Evolutionary conservation across 1,140 invertebrate genomes (phyloP), one percentile per base, ranked within the genome.

Genomic region (Rhopalosiphum padi): DNA sequence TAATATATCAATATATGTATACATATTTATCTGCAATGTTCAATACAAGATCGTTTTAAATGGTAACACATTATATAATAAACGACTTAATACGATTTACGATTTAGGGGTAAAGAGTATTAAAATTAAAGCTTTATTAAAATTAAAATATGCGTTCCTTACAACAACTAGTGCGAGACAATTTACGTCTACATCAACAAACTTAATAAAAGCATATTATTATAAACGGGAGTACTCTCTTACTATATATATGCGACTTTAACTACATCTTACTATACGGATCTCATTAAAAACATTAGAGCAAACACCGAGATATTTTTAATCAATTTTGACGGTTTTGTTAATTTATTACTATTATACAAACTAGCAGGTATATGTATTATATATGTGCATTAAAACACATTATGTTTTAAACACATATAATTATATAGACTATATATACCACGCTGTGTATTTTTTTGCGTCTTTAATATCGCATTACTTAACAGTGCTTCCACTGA

Each of bases 251-350:
- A n/a, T 68, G 4, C 4, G n/a, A 30, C 60, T 77, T 5, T 30
- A 60, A 30, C 25, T 60, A 60, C 30, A 25, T 68, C 60, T 68
- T 68, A 18, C 30, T 15, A 51, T 60, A 37, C 35, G 35, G 77
- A 83, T 83, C 77, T 83, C 77, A 83, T 83, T 30, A 46, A 46
- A 86, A 41, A 86, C 85, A 25, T 85, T 85, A 25, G n/a, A 43
- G 37, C 83, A 87, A 87, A 46, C 30, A 46, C 41, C 37, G 46
- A 48, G 43, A 87, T 18, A 30, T 51, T 48, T 87, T 87, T 48
- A 87, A 87, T 87, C 86, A 87, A 87, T n/a, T 48, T 87, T 87
- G 43, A 87, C 43, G 41, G 43, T 86, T 86, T 43, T 30, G 41
- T 86, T 86, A 46, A 30, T 48, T 48, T 87, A n/a, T n/a, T 48